phyloP scores from a whole-genome alignment of 2,113 vertebrate genomes.

The Aythya baeri region DNA sequence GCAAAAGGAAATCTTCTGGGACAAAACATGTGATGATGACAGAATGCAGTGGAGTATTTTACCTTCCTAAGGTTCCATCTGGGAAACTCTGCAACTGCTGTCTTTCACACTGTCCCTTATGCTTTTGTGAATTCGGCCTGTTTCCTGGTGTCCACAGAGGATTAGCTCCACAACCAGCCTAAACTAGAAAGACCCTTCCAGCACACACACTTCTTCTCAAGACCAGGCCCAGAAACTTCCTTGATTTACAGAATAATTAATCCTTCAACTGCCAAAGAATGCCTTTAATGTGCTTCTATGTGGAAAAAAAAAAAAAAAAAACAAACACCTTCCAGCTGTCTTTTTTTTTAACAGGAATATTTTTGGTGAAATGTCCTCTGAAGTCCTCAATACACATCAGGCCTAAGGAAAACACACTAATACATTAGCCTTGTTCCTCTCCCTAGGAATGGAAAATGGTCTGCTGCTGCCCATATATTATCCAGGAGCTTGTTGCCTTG shows the following conservation, averaged over 20 bases:
- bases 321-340: neutral
- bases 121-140: rapidly evolving
- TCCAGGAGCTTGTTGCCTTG: neutral
- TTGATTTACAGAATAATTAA: neutral
- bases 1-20: neutral
- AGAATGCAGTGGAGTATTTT: neutral
- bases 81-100: neutral
- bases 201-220: neutral
- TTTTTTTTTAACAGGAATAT: neutral
- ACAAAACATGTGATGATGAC: neutral
- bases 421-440: neutral
- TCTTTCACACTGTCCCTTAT: neutral
- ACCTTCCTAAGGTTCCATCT: neutral
- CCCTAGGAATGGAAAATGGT: conserved; percentile 45
- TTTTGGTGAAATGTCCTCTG: neutral
- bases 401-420: conserved; percentile 7
- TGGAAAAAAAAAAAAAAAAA: neutral
- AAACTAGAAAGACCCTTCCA: neutral
- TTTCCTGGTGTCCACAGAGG: neutral
- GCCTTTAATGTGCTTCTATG: neutral
- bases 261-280: neutral
- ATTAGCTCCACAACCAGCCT: neutral
- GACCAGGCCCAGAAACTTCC: neutral
- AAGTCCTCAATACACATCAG: neutral
- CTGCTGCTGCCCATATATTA: neutral